Base-by-base conservation (phyloP, 2,888 invertebrate species). In the Halocaridina rubra region DNA sequence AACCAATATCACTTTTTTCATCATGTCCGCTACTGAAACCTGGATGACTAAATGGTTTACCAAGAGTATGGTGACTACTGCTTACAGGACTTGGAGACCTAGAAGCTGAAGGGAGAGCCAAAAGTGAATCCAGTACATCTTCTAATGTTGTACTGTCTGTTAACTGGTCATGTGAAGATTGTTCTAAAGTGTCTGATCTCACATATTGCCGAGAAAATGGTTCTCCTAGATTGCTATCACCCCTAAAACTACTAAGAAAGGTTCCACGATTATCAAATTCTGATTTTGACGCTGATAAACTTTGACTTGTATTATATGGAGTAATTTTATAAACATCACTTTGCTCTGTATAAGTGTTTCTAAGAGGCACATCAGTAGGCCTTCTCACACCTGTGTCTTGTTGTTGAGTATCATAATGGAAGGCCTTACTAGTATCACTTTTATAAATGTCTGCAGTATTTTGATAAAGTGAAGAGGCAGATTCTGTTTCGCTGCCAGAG, bases 121-220 rank as follows among this genome's bases (percentile, higher is more conserved):
- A 94, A 89, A 97, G 94, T 89, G 97, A 96, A 92, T 97, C 96
- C 92, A 97, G 93, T 89, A 97, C 97, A 93, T 97, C 97, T 93
- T 97, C 97, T 91, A 97, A 93, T 89, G 97, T 97, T 86, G 96
- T 95, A 89, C 95, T 72, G 30, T 85, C 84, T 2, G 78, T 59
- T n/a, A 39, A 46, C 24, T 71, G 71, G 57, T 72, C 61, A 33
- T 59, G 59, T 19, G 71, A 30, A 7, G 53, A 69, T 22, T 64
- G 69, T 5, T 46, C 13, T 8, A 8, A 5, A 22, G 10, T 46
- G 22, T 79, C 79, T 29, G 24, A 53, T 24, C 19, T n/a, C 19
- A 30, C 22, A 22, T 53, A 46, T n/a, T 53, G 59, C n/a, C 30
- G 19, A 16, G 71, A n/a, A 19, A 69, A 71, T 8, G 59, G 16